Conservation (phyloP, 64 coral and sea anemone species). For the Pocillopora damicornis region DNA sequence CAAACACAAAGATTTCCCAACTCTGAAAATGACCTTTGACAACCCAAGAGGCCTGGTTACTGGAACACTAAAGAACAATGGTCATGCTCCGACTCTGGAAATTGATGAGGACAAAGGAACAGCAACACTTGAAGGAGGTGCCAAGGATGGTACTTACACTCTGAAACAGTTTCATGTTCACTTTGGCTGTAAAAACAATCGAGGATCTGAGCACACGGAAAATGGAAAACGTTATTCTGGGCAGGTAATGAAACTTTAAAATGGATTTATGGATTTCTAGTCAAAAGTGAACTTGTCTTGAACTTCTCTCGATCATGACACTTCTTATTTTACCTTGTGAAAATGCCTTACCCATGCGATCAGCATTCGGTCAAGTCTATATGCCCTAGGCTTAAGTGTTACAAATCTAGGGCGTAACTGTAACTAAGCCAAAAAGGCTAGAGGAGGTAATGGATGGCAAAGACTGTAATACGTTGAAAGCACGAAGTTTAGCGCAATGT, state of each 20-base stretch:
- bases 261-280: no score
- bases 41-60: background rate
- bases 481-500: no score
- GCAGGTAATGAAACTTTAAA: background rate
- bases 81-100: background rate
- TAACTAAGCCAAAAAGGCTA: no score
- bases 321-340: no score
- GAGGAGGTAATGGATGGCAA: no score
- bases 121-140: background rate
- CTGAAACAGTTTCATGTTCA: conserved; percentile 32
- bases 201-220: conserved; percentile 3
- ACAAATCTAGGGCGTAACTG: no score
- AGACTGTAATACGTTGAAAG: no score
- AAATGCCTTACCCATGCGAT: no score
- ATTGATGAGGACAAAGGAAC: background rate
- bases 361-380: no score
- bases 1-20: background rate
- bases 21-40: conserved; percentile 10
- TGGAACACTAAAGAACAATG: conserved; percentile 1
- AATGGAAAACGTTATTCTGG: background rate
- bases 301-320: no score
- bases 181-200: conserved; percentile 17
- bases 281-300: no score
- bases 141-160: background rate
- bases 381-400: no score